phyloP scores from a whole-genome alignment of 2,888 invertebrate species.

The Tricholauxania praeusta region DNA sequence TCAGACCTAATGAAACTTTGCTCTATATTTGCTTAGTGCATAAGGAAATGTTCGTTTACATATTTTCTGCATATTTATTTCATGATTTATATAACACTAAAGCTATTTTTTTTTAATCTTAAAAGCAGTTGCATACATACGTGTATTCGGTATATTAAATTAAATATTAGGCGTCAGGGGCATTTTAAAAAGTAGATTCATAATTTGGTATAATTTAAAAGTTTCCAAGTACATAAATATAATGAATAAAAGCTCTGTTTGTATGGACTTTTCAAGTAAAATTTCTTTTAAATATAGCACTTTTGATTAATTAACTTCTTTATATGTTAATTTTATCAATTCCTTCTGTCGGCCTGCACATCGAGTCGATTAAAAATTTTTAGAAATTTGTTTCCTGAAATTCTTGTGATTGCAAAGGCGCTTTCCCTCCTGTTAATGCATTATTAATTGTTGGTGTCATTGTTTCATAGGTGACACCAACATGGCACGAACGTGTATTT shows the following conservation, averaged over 20 bases:
- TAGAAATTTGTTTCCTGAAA: conserved; percentile 67
- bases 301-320: neutral
- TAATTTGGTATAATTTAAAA: conserved; percentile 13
- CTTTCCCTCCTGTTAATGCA: conserved; percentile 38
- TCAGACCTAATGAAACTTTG: too few species aligned
- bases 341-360: neutral
- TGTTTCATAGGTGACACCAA: conserved; percentile 33
- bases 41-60: too few species aligned
- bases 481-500: conserved; percentile 28
- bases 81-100: conserved; percentile 15
- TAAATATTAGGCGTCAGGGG: conserved; percentile 14
- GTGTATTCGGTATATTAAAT: conserved; percentile 7
- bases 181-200: neutral
- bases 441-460: conserved; percentile 25
- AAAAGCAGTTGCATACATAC: conserved; percentile 28
- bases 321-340: too few species aligned
- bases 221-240: conserved; percentile 28
- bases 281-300: conserved; percentile 17
- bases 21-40: too few species aligned
- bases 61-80: too few species aligned
- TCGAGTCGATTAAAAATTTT: conserved; percentile 17
- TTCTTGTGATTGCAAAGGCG: conserved; percentile 63
- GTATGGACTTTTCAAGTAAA: conserved; percentile 24
- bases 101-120: conserved; percentile 20
- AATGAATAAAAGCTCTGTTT: conserved; percentile 32